A percentile compares a stretch with the other conserved stretches of the same genome.
Evolutionary conservation across 2,113 vertebrate species (phyloP).

Genomic region (Sinocyclocheilus maitianheensis): DNA sequence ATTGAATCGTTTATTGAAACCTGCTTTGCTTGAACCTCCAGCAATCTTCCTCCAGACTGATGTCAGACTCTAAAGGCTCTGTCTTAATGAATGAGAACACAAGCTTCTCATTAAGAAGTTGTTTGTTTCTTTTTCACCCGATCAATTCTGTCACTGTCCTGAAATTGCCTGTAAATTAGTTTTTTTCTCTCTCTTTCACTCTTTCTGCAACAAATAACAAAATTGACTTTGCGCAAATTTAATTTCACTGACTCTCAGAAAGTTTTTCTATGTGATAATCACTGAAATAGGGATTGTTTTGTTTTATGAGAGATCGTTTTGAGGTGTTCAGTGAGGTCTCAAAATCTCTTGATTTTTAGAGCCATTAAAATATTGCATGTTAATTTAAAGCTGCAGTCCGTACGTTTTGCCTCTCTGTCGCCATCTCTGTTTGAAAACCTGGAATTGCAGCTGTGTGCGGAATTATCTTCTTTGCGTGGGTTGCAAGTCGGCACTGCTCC

Average conservation of each 20-base stretch:
- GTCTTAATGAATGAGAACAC: neutral
- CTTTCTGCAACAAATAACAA: neutral
- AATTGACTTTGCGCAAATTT: neutral
- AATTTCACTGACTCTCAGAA: neutral
- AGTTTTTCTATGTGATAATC: neutral
- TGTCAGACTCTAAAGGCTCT: neutral
- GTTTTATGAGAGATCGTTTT: neutral
- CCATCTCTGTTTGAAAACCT: no score
- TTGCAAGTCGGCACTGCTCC: no score
- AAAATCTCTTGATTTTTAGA: neutral
- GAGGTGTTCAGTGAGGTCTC: neutral
- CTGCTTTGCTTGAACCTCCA: constrained; percentile 7
- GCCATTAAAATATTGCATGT: neutral
- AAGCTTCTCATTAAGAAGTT: constrained; percentile 9
- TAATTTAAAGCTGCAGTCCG: neutral
- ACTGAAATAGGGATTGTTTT: neutral
- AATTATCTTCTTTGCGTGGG: no score
- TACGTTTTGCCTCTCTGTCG: no score
- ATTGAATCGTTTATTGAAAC: constrained; percentile 6
- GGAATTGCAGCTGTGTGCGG: no score
- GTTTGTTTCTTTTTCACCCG: constrained; percentile 11
- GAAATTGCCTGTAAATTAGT: neutral
- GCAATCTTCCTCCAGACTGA: neutral
- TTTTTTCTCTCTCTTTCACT: neutral
- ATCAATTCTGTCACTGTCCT: neutral